Evolutionary conservation across 2,888 invertebrate genomes (phyloP).

Genomic region (Pterobdella sp.): DNA sequence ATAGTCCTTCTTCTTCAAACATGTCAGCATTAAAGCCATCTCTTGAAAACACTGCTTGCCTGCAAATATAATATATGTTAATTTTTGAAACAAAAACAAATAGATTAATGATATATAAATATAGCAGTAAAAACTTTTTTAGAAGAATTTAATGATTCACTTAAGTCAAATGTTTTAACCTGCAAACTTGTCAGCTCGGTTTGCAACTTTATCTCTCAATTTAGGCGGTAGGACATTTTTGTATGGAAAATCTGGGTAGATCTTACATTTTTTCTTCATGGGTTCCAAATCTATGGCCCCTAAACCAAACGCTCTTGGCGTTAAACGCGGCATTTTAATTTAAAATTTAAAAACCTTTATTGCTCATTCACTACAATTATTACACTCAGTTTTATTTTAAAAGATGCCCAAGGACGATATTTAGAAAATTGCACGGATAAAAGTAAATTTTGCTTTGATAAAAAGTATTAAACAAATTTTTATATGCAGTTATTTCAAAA

Average conservation of each 20-base stretch:
- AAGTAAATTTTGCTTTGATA: background rate
- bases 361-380: too few species aligned
- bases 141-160: too few species aligned
- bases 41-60: slow-evolving; percentile 40
- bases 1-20: slow-evolving; percentile 41
- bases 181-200: slow-evolving; percentile 31
- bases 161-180: too few species aligned
- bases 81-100: background rate
- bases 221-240: slow-evolving; percentile 36
- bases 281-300: slow-evolving; percentile 30
- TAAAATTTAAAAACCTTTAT: too few species aligned
- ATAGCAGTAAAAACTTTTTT: background rate
- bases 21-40: slow-evolving; percentile 41
- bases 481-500: background rate
- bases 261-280: slow-evolving; percentile 40
- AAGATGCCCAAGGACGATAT: background rate
- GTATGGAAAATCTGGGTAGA: slow-evolving; percentile 36
- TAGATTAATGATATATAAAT: background rate
- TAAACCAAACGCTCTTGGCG: slow-evolving; percentile 24
- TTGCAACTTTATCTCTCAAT: slow-evolving; percentile 33
- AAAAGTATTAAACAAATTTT: too few species aligned
- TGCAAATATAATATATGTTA: background rate
- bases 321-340: slow-evolving; percentile 33
- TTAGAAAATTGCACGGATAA: background rate
- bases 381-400: too few species aligned